Evolutionary conservation across 2,797 vertebrate species (phyloP).

Genomic region (Sandelia bainsii): DNA sequence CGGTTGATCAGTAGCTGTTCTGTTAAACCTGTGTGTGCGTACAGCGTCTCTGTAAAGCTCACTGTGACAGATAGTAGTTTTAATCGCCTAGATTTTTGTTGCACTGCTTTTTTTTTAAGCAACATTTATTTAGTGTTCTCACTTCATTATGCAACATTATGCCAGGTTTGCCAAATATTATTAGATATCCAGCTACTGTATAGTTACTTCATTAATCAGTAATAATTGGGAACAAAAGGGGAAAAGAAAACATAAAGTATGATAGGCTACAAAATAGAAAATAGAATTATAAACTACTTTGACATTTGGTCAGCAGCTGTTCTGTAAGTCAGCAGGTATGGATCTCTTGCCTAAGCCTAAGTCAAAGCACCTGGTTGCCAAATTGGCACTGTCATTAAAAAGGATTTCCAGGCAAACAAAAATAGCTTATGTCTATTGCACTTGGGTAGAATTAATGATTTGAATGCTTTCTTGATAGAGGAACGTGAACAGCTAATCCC

Average conservation of each 20-base stretch:
- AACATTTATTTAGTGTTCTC: neutral
- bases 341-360: slow-evolving; percentile 22
- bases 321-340: slow-evolving; percentile 22
- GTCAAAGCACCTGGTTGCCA: slow-evolving; percentile 21
- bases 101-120: neutral
- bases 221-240: neutral
- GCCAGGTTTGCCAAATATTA: neutral
- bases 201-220: neutral
- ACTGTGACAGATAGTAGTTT: neutral
- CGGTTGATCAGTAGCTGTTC: slow-evolving; percentile 6
- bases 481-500: neutral
- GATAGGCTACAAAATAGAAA: neutral
- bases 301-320: slow-evolving; percentile 30
- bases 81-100: neutral
- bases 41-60: neutral
- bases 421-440: slow-evolving; percentile 20
- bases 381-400: slow-evolving; percentile 31
- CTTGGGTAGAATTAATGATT: slow-evolving; percentile 6
- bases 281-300: neutral
- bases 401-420: slow-evolving; percentile 13
- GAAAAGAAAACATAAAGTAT: neutral
- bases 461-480: neutral
- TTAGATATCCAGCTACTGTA: neutral
- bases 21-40: slow-evolving; percentile 7
- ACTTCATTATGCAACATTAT: neutral